These are phyloP conservation scores for Lordiphosa collinella DNA, from an alignment of 1,140 invertebrate genomes.

Conservation along the genomic window DNA sequence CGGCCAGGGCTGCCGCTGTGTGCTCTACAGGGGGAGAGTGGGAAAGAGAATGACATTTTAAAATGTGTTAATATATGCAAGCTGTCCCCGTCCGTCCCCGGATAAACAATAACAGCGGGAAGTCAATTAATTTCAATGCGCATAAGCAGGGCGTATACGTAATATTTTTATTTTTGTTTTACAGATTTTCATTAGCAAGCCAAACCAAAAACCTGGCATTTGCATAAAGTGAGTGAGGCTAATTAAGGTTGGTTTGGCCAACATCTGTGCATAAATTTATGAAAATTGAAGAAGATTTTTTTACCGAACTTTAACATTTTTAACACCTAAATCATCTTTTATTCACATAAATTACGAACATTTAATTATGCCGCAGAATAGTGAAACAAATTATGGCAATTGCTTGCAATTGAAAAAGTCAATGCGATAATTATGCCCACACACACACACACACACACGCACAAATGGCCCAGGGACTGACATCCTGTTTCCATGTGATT, in stretches of 20 bases:
- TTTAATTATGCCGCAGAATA: too few relatives aligned
- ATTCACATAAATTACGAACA: too few relatives aligned
- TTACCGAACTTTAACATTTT: too few relatives aligned
- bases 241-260: slow-evolving; percentile 20
- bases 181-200: slow-evolving; percentile 46
- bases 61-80: slow-evolving; percentile 74
- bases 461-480: slow-evolving; percentile 11
- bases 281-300: too few relatives aligned
- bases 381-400: not conserved
- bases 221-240: slow-evolving; percentile 24
- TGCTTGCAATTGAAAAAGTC: slow-evolving; percentile 32
- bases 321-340: too few relatives aligned
- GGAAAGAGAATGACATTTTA: slow-evolving; percentile 43
- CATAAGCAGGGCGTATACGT: too few relatives aligned
- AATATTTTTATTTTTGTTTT: slow-evolving; percentile 60
- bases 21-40: slow-evolving; percentile 9
- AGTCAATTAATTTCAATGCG: slow-evolving; percentile 77
- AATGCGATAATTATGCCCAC: slow-evolving; percentile 48
- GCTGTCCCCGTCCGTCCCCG: slow-evolving; percentile 34
- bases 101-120: slow-evolving; percentile 74
- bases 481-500: slow-evolving; percentile 46
- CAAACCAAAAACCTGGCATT: slow-evolving; percentile 8
- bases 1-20: slow-evolving; percentile 10
- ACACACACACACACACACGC: not conserved
- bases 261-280: too few relatives aligned